phyloP scores from a whole-genome alignment of 2,888 invertebrate genomes.

The Linyphia triangularis region DNA sequence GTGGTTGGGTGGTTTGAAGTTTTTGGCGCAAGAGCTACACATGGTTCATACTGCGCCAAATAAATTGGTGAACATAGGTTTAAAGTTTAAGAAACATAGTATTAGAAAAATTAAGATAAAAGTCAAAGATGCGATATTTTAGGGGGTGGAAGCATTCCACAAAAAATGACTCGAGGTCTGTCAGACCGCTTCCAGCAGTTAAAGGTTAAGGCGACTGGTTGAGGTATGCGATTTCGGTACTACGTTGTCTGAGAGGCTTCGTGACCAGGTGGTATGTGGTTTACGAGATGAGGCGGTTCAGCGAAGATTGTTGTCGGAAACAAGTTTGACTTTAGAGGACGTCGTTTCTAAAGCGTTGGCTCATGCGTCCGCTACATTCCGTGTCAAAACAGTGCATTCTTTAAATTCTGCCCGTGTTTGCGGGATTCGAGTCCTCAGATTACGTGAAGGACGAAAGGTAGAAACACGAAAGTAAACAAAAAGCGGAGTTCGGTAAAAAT shows the following conservation, averaged over 20 bases:
- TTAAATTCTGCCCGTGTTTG: neutral
- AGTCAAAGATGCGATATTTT: too few species aligned
- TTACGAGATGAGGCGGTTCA: neutral
- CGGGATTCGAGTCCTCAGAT: neutral
- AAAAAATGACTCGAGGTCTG: too few species aligned
- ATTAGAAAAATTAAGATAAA: too few species aligned
- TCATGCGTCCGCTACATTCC: neutral
- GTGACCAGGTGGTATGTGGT: neutral
- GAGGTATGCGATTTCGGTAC: neutral
- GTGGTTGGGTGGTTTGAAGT: too few species aligned
- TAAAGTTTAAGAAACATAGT: too few species aligned
- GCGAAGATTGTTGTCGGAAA: neutral
- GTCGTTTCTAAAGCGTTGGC: neutral
- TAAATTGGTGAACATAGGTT: too few species aligned
- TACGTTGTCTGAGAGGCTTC: neutral
- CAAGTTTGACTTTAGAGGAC: neutral
- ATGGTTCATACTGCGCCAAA: too few species aligned
- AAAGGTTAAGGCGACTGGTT: neutral
- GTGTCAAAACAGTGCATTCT: neutral
- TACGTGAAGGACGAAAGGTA: too few species aligned
- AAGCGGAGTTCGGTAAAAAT: neutral
- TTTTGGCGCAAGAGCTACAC: too few species aligned
- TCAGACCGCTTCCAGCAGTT: too few species aligned
- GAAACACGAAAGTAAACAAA: neutral
- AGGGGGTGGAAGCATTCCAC: too few species aligned